Percentiles rank a stretch among this genome's conserved stretches.
Conservation (phyloP, 2,113 vertebrate genomes). For the Canis aureus region DNA sequence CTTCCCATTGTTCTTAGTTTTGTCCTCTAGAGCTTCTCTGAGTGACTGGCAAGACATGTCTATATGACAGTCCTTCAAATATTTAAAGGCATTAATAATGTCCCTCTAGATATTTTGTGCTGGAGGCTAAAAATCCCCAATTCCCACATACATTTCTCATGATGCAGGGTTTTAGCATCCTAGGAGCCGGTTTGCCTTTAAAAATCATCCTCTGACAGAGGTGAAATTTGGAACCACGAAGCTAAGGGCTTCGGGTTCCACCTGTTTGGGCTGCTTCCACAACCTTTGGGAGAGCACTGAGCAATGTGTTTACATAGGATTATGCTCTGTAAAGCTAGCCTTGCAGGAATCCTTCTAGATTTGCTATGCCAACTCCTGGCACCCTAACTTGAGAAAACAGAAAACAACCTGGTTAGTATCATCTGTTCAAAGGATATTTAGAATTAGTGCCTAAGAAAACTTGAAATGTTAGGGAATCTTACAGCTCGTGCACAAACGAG, state of each 20-base stretch:
- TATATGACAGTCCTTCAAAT: conserved; percentile 36
- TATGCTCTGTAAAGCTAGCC: not conserved
- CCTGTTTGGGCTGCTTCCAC: not conserved
- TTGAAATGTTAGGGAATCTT: conserved; percentile 36
- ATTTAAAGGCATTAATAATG: conserved; percentile 9
- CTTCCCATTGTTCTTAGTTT: conserved; percentile 37
- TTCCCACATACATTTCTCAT: not conserved
- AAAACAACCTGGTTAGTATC: not conserved
- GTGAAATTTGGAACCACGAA: not conserved
- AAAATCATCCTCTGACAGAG: conserved; percentile 16
- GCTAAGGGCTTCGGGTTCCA: not conserved
- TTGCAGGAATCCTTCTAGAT: not conserved
- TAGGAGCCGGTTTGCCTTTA: not conserved
- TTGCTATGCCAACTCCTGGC: not conserved
- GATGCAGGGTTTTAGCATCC: not conserved
- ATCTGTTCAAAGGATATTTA: conserved; percentile 1
- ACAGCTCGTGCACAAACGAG: not conserved
- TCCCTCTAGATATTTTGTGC: not conserved
- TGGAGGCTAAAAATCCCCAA: conserved; percentile 26
- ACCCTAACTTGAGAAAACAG: not conserved
- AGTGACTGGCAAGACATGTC: not conserved
- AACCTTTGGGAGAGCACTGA: not conserved
- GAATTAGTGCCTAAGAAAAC: not conserved
- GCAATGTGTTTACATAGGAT: not conserved
- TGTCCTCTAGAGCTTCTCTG: not conserved